Conservation (phyloP, 2,888 invertebrate genomes). For the Megastigmus dorsalis region DNA sequence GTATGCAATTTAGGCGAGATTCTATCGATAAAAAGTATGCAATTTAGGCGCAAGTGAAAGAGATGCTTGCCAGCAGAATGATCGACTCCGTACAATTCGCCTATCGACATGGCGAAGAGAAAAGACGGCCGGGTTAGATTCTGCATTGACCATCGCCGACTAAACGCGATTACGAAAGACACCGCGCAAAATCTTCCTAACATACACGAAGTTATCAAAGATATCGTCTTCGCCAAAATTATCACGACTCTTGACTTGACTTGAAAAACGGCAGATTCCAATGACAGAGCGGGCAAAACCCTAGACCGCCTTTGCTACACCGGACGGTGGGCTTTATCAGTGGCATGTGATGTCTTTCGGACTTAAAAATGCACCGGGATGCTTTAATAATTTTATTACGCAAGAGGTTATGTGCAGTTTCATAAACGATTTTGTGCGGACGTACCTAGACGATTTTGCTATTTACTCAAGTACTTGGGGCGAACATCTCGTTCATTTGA, state of each 20-base stretch:
- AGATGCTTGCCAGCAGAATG: background rate
- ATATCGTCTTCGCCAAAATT: background rate
- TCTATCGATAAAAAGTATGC: background rate
- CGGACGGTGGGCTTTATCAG: too few species aligned
- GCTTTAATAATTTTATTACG: too few species aligned
- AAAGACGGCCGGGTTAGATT: background rate
- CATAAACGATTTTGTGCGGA: too few species aligned
- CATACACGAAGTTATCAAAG: background rate
- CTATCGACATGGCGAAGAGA: background rate
- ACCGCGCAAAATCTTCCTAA: background rate
- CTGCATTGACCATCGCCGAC: too few species aligned
- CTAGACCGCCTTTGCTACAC: too few species aligned
- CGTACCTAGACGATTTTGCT: slow-evolving; percentile 1
- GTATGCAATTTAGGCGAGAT: background rate
- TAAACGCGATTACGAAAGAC: too few species aligned
- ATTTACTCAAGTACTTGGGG: background rate
- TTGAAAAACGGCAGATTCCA: background rate
- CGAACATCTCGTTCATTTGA: background rate
- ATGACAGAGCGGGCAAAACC: background rate
- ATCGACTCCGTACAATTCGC: background rate
- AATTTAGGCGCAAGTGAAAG: background rate
- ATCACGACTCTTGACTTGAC: background rate
- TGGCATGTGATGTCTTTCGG: too few species aligned
- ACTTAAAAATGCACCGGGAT: too few species aligned
- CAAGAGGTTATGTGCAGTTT: too few species aligned